phyloP scores from a whole-genome alignment of 2,888 invertebrate genomes.

The Cataglyphis altisquamis region DNA sequence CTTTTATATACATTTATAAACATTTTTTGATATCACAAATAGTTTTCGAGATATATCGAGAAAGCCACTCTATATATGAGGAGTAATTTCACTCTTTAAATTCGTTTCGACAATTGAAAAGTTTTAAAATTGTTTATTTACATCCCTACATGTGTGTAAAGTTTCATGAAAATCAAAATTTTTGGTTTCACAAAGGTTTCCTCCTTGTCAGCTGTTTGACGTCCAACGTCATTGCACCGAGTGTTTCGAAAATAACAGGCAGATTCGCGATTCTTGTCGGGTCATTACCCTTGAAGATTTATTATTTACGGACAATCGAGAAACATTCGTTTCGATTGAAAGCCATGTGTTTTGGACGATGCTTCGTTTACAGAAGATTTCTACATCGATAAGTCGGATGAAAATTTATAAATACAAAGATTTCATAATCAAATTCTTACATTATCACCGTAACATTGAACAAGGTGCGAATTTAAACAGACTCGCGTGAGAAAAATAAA shows the following conservation, averaged over 20 bases:
- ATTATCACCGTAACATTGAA: neutral
- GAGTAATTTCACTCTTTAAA: too few relatives aligned
- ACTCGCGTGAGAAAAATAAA: conserved; percentile 1
- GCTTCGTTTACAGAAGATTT: neutral
- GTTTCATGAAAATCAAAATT: too few relatives aligned
- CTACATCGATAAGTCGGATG: neutral
- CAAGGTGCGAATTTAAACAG: neutral
- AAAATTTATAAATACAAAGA: neutral
- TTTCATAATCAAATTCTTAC: neutral
- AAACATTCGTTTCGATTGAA: conserved; percentile 2
- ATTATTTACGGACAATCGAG: neutral
- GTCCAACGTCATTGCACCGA: conserved; percentile 20
- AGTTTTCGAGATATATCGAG: too few relatives aligned
- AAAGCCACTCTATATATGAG: too few relatives aligned
- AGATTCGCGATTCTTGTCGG: neutral
- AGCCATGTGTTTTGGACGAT: neutral
- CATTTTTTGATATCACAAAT: too few relatives aligned
- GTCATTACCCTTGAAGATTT: conserved; percentile 34
- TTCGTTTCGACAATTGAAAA: too few relatives aligned
- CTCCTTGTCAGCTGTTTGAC: conserved; percentile 31
- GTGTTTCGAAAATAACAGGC: conserved; percentile 29
- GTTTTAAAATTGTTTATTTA: too few relatives aligned
- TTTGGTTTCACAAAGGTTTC: too few relatives aligned
- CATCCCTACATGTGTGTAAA: too few relatives aligned
- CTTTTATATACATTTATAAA: too few relatives aligned